phyloP scores from a whole-genome alignment of 2,113 vertebrate species.

The Deroptyus accipitrinus region DNA sequence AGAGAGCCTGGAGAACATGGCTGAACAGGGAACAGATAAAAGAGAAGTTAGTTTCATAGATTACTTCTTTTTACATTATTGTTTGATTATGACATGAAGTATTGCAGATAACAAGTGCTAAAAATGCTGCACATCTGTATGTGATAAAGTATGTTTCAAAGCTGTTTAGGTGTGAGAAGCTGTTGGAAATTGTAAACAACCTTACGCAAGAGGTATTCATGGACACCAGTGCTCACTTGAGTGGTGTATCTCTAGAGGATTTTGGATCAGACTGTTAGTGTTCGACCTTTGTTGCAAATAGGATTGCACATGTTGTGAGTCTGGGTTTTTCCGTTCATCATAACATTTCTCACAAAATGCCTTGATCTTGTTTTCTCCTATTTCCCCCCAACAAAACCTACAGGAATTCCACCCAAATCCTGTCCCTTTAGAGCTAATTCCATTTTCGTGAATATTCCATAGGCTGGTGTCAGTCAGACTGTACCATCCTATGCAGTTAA shows the following conservation, averaged over 20 bases:
- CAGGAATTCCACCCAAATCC: not conserved
- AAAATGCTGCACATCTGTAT: conserved; percentile 1
- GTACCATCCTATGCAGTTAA: not conserved
- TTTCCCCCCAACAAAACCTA: not conserved
- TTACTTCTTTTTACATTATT: not conserved
- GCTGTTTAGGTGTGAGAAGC: conserved; percentile 4
- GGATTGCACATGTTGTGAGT: not conserved
- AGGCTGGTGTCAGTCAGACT: not conserved
- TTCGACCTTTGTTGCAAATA: not conserved
- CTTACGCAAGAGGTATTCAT: not conserved
- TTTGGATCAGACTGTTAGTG: not conserved
- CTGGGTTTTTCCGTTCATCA: not conserved
- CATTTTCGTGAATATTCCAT: not conserved
- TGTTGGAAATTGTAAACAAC: not conserved
- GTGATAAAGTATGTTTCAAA: conserved; percentile 6
- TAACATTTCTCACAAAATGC: not conserved
- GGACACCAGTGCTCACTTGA: not conserved
- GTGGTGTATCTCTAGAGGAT: not conserved
- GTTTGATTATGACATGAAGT: not conserved
- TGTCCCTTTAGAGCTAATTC: not conserved
- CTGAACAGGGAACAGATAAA: not conserved
- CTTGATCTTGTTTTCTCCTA: not conserved
- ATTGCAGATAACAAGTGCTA: not conserved
- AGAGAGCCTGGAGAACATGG: not conserved
- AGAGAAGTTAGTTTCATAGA: conserved; percentile 8